Base-by-base conservation (phyloP, 2,113 vertebrate genomes). In the Ursus arctos region DNA sequence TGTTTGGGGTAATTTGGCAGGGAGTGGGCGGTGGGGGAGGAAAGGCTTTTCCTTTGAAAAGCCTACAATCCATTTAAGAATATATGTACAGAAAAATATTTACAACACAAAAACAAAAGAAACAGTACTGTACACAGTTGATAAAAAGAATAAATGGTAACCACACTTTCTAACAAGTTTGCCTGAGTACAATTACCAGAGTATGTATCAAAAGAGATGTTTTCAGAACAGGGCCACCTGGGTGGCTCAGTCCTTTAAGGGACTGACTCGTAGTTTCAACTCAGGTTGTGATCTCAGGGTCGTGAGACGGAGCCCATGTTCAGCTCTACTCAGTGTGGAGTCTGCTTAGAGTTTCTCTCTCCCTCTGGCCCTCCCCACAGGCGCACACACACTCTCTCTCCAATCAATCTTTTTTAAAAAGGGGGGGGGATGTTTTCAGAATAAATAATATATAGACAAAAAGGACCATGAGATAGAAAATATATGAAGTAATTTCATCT, bases 61-160 rank as follows among this genome's bases (percentile, higher is more conserved):
- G 7, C 7, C 72, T 57, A 87, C 6, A 90, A 85, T 80, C 28
- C 36, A 91, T 28, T 24, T 95, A 24, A 81, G 33, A 92, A 47
- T n/a, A 69, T 19, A 79, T 22, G 36, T 40, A 90, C 24, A 40
- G 28, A 77, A 83, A 93, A 77, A 40, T 43, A 84, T 55, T 95
- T 92, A 95, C 7, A 77, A 47, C 71, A 88, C 51, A 82, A 97
- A 88, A 77, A 18, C 47, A 69, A 57, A 76, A 92, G 47, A 92
- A 79, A 55, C 1, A 71, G 49, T 61, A 77, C 4, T 57, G 6
- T 71, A 55, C 12, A 76, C 6, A 84, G 16, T 31, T 53, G 43
- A 81, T 71, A 80, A 67, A 72, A 86, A 12, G 26, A 91, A 89
- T 81, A 93, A 91, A 88, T 65, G 22, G 63, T 24, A 91, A 88